Conservation (phyloP, 64 coral and sea anemone species). For the Trachythela sp. region DNA sequence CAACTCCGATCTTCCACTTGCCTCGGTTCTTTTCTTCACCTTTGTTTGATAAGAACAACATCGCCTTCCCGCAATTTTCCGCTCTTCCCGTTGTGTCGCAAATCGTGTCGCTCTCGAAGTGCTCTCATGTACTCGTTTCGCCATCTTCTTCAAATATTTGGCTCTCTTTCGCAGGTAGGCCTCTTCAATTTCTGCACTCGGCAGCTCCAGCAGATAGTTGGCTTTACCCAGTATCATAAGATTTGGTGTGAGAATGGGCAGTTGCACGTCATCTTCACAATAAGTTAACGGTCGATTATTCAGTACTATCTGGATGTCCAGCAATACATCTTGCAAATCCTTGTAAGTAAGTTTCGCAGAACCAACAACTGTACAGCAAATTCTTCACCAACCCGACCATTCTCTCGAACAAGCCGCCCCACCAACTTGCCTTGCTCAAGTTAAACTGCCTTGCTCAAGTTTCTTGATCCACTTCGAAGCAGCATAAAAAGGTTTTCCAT, state of each 20-base stretch:
- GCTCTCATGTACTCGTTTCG: constrained; percentile 14
- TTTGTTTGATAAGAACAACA: constrained; percentile 48
- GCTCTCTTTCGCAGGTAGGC: background rate
- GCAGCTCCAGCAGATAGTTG: background rate
- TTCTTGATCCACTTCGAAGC: constrained; percentile 23
- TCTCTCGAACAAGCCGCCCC: too few relatives aligned
- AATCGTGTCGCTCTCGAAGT: too few relatives aligned
- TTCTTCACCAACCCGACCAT: too few relatives aligned
- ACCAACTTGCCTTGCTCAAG: too few relatives aligned
- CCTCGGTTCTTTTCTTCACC: constrained; percentile 44
- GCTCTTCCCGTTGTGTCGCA: background rate
- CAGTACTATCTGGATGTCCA: constrained; percentile 16
- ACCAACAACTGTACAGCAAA: too few relatives aligned
- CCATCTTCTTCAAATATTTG: constrained; percentile 37
- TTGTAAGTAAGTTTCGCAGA: too few relatives aligned
- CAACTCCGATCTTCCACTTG: constrained; percentile 45
- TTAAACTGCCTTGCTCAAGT: background rate
- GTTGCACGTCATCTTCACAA: background rate
- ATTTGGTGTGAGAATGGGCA: constrained; percentile 2
- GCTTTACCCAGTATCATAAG: background rate
- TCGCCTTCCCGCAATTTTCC: background rate
- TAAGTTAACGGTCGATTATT: background rate
- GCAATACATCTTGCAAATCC: too few relatives aligned
- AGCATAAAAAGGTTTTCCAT: background rate
- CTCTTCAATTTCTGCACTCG: background rate